A percentile compares a stretch with the other conserved stretches of the same genome.
Conservation (phyloP, 2,888 invertebrate genomes). For the Meloe dianella region DNA sequence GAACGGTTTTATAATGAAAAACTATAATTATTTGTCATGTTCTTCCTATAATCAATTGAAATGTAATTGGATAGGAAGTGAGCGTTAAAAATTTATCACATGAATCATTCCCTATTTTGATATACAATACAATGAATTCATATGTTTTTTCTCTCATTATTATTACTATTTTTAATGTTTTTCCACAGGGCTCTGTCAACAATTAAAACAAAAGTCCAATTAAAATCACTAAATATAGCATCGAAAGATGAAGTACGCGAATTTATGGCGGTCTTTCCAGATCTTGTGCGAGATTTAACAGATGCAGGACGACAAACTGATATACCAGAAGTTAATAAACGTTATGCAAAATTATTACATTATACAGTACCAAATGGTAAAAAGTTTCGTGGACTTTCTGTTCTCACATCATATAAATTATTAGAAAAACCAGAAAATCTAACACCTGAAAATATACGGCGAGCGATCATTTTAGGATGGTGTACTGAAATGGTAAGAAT, state of each 20-base stretch:
- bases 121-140: neutral
- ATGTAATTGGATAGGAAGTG: neutral
- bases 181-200: conserved; percentile 64
- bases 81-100: neutral
- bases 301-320: conserved; percentile 77
- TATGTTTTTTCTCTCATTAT: conserved; percentile 2
- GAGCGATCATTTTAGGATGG: conserved; percentile 90
- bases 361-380: conserved; percentile 94
- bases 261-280: conserved; percentile 88
- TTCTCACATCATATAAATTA: conserved; percentile 77
- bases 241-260: conserved; percentile 85
- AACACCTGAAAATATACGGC: conserved; percentile 77
- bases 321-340: conserved; percentile 79
- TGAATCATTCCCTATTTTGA: conserved; percentile 12
- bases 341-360: conserved; percentile 74
- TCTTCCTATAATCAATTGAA: neutral
- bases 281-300: conserved; percentile 82
- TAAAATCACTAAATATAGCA: conserved; percentile 66
- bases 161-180: conserved; percentile 12
- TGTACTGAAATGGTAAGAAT: conserved; percentile 85
- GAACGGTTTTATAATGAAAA: neutral
- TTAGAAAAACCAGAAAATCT: conserved; percentile 70
- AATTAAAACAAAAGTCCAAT: conserved; percentile 67
- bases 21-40: conserved; percentile 22
- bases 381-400: conserved; percentile 77